phyloP scores from a whole-genome alignment of 2,797 vertebrate genomes.

The Aplochiton taeniatus region DNA sequence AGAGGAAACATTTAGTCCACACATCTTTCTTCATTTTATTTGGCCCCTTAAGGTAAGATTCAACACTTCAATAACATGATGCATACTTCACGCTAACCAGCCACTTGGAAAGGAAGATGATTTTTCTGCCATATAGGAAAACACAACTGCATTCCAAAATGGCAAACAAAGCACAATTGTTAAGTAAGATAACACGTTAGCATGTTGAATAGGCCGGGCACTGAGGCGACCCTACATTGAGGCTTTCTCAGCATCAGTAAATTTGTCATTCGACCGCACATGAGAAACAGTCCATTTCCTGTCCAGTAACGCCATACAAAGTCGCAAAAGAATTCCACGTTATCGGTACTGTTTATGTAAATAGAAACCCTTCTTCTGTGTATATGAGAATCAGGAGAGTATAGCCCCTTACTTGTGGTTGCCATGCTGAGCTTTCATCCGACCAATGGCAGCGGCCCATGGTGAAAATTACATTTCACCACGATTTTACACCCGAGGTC shows the following conservation, averaged over 20 bases:
- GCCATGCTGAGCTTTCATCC: no score
- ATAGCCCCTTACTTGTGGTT: no score
- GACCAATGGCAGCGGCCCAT: no score
- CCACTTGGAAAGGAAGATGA: conserved; percentile 57
- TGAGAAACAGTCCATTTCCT: no score
- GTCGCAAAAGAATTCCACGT: no score
- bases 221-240: not conserved
- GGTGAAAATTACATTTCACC: no score
- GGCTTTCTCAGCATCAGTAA: not conserved
- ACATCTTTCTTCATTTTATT: conserved; percentile 59
- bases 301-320: no score
- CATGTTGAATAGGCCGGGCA: conserved; percentile 14
- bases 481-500: no score
- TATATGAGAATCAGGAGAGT: no score
- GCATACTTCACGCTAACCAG: conserved; percentile 67
- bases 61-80: conserved; percentile 77
- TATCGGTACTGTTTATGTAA: no score
- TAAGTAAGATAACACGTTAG: conserved; percentile 14
- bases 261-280: not conserved
- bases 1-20: conserved; percentile 61
- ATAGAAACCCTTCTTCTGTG: no score
- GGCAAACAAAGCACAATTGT: conserved; percentile 22
- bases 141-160: conserved; percentile 30
- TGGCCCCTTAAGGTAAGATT: conserved; percentile 55
- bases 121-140: conserved; percentile 52